These are phyloP conservation scores for Talpa occidentalis DNA, from an alignment of 2,113 vertebrate genomes.

Conservation along the genomic window DNA sequence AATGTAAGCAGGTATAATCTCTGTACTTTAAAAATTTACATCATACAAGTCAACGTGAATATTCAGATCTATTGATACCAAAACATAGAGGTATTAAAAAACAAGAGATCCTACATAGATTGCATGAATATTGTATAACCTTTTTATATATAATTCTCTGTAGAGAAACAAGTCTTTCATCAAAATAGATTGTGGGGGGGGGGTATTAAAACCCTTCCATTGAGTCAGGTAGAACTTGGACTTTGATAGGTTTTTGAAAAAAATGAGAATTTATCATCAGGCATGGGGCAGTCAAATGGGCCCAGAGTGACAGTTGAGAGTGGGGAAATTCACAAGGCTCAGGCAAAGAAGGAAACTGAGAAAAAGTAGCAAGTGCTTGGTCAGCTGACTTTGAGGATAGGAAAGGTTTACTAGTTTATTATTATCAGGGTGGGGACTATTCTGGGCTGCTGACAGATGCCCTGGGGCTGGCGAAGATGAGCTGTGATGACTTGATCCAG, in stretches of 20 bases:
- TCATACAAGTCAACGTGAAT: not conserved
- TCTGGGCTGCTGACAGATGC: not conserved
- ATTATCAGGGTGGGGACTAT: not conserved
- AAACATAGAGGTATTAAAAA: conserved; percentile 17
- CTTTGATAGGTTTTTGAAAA: not conserved
- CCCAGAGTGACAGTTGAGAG: not conserved
- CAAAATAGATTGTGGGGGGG: not conserved
- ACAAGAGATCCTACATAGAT: not conserved
- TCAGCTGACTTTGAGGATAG: not conserved
- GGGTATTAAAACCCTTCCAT: not conserved
- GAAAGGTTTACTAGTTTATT: not conserved
- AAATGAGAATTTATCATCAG: not conserved
- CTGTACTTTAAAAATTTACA: not conserved
- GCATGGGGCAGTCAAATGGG: not conserved
- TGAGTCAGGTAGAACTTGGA: not conserved
- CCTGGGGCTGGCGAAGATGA: not conserved
- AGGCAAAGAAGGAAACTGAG: not conserved
- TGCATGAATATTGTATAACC: not conserved
- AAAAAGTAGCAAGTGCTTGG: not conserved
- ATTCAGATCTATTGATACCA: conserved; percentile 5
- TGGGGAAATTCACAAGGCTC: not conserved
- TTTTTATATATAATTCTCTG: not conserved
- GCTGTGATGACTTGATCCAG: not conserved
- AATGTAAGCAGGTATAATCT: conserved; percentile 19
- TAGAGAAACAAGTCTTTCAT: not conserved